Evolutionary conservation across 2,888 invertebrate species (phyloP).

Genomic region (Ichneumon xanthorius): DNA sequence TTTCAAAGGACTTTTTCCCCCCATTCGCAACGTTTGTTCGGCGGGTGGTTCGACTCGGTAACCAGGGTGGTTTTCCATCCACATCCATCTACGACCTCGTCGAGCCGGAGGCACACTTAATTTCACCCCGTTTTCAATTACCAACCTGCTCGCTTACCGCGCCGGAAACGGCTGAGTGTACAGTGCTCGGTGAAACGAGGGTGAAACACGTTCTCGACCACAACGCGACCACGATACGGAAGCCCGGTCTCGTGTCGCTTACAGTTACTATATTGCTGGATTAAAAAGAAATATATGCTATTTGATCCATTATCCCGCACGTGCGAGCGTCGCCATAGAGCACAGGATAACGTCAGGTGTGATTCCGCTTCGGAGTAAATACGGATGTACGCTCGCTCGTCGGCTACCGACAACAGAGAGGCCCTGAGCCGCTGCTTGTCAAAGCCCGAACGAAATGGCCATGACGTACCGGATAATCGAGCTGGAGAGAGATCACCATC

Average conservation of each 20-base stretch:
- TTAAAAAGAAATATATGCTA: background rate
- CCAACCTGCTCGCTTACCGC: slow-evolving; percentile 17
- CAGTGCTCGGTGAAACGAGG: slow-evolving; percentile 22
- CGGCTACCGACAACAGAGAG: slow-evolving; percentile 16
- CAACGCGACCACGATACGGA: slow-evolving; percentile 19
- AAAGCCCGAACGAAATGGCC: slow-evolving; percentile 33
- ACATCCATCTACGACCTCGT: background rate
- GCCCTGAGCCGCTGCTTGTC: slow-evolving; percentile 10
- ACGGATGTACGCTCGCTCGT: background rate
- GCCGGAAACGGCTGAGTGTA: background rate
- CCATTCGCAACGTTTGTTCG: background rate
- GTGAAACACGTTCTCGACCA: slow-evolving; percentile 24
- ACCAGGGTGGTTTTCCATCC: background rate
- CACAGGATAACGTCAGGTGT: slow-evolving; percentile 33
- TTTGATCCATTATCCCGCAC: background rate
- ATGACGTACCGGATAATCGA: slow-evolving; percentile 6
- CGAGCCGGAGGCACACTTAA: slow-evolving; percentile 21
- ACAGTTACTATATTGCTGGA: background rate
- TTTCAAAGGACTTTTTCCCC: slow-evolving; percentile 4
- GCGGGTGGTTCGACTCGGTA: background rate
- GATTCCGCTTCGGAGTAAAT: slow-evolving; percentile 29
- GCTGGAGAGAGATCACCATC: background rate
- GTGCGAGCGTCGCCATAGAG: background rate
- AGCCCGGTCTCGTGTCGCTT: background rate
- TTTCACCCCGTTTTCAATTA: slow-evolving; percentile 45